Evolutionary conservation across 2,113 vertebrate genomes (phyloP), one percentile per base, ranked within the genome.

Genomic region (Raja brachyura): DNA sequence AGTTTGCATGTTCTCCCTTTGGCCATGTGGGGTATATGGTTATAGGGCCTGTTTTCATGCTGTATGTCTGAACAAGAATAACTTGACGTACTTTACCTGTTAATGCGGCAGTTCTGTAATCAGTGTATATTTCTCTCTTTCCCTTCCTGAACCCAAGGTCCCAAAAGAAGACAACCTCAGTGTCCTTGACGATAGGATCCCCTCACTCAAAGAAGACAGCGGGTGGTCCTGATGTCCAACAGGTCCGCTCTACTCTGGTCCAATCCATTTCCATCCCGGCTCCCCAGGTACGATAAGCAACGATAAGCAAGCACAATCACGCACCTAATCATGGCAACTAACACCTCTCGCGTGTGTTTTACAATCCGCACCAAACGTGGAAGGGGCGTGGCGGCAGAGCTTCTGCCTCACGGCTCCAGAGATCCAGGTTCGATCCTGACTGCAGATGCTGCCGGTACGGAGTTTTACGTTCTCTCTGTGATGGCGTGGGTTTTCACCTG

Each of bases 121-220:
- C 85, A 28, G 22, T 83, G 16, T 39, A 73, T 54, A 68, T 28
- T 59, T n/a, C 10, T n/a, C 66, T 25, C 28, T 20, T 94, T 93
- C 95, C 94, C 83, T 61, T 88, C 83, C 13, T 16, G 31, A 63
- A n/a, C 56, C 14, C 93, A 94, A 99, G 98, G 94, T 96, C 96
- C 85, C 98, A 99, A 94, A 99, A 98, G 96, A 99, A 99, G 97
- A 98, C 96, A 1, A 97, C 98, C 20, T 99, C 99, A 0, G 97
- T 99, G 95, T 99, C 98, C 88, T 95, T 99, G 94, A 99, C 98
- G 5, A 99, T 99, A 95, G 98, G 98, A 93, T 97, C 98, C 0
- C 96, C 98, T 20, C 96, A 98, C 33, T 98, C 98, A 22, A 98
- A 98, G 95, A 96, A 96, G 9, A 68, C 66, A 92, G 13, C 33